Evolutionary conservation across 2,113 vertebrate species (phyloP), one percentile per base, ranked within the genome.

Genomic region (Chauna torquata): DNA sequence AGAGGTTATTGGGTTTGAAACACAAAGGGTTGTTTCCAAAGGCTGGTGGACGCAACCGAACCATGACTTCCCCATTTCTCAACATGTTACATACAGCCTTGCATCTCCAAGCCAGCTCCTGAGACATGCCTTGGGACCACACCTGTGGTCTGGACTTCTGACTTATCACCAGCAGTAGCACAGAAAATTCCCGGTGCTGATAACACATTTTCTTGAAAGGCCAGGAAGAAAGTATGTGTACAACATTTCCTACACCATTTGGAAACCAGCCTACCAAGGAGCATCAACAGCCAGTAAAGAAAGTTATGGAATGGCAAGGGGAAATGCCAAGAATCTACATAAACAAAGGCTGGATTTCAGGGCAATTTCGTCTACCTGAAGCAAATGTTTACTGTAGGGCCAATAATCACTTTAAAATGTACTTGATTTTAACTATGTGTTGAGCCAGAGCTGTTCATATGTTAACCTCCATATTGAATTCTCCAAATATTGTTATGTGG

Each of bases 401-500:
- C 77, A 95, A 92, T 61, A 89, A 87, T 93, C 11, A 64, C 71
- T 90, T 94, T 77, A 49, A 92, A 88, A 88, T 64, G 16, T 77
- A 82, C 47, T 94, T 77, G 62, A 25, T 75, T 88, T 96, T 79
- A 96, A 88, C 64, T 86, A 76, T 70, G 22, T 74, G 32, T 78
- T 77, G 40, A 88, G 61, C 24, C 50, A 81, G 76, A 81, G 30
- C 22, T 74, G 24, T 47, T 92, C 68, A 62, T 86, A 50, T 96
- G 88, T 94, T 92, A 91, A 93, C 82, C 59, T 86, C 83, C 59
- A 66, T 75, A 70, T 19, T 78, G 82, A 93, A 92, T 62, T 91
- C 42, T 92, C n/a, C 42, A 79, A 85, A 90, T 90, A 83, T 59
- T 81, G 64, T 95, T 90, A 88, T 70, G 72, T 90, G 96, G 50